A percentile compares a stretch with the other conserved stretches of the same genome.
Evolutionary conservation across 2,797 vertebrate genomes (phyloP).

Genomic region (Parauchenoglanis punctatus): DNA sequence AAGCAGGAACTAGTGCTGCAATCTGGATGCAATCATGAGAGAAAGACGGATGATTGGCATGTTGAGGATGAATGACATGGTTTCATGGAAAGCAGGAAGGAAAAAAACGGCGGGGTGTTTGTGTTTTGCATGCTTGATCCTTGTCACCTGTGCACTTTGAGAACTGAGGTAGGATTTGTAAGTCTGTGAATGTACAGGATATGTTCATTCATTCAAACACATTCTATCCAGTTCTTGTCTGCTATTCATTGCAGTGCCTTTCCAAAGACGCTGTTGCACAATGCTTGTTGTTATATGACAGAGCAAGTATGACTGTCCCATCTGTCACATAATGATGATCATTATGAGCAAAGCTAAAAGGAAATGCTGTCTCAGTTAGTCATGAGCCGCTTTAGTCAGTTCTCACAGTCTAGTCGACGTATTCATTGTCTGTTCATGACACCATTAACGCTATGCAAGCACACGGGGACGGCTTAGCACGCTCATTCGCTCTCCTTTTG

Average conservation of each 20-base stretch:
- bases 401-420: not conserved
- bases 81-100: conserved; percentile 29
- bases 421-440: conserved; percentile 4
- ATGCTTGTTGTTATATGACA: not conserved
- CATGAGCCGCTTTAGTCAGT: not conserved
- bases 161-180: not conserved
- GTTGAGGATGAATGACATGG: conserved; percentile 39
- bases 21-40: conserved; percentile 57
- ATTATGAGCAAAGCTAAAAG: conserved; percentile 12
- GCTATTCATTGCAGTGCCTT: not conserved
- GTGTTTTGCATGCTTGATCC: conserved; percentile 29
- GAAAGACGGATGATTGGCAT: conserved; percentile 49
- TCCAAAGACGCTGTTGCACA: not conserved
- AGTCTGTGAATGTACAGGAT: conserved; percentile 3
- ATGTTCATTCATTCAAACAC: conserved; percentile 5
- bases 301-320: conserved; percentile 20
- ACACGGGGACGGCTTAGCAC: not conserved
- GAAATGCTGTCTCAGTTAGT: not conserved
- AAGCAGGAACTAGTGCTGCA: conserved; percentile 38
- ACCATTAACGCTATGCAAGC: not conserved
- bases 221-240: not conserved
- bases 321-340: conserved; percentile 11
- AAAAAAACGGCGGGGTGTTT: conserved; percentile 2
- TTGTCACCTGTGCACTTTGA: conserved; percentile 34
- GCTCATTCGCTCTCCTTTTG: not conserved